These are phyloP conservation scores for Aulostomus chinensis DNA, from an alignment of 2,797 vertebrate genomes.

Conservation along the genomic window DNA sequence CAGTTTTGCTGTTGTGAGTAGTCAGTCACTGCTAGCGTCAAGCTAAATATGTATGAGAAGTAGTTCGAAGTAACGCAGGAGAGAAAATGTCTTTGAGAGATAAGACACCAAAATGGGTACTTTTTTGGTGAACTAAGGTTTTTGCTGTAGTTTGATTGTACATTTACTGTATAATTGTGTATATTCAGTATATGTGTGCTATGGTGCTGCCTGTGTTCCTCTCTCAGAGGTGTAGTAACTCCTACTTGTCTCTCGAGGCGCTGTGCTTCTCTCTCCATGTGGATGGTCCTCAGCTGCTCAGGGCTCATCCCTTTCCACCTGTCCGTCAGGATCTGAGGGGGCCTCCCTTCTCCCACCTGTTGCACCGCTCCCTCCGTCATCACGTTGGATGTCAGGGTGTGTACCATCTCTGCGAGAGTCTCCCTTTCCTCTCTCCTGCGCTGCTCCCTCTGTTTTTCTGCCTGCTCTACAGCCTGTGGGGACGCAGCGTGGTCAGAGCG, in stretches of 20 bases:
- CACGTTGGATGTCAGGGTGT: slow-evolving; percentile 77
- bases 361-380: slow-evolving; percentile 73
- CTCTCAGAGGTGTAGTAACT: not conserved
- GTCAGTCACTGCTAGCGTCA: no score
- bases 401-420: slow-evolving; percentile 65
- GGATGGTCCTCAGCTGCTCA: slow-evolving; percentile 69
- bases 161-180: no score
- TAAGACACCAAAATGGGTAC: no score
- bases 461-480: slow-evolving; percentile 68
- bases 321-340: slow-evolving; percentile 59
- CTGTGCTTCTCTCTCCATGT: slow-evolving; percentile 68
- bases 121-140: no score
- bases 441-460: slow-evolving; percentile 56
- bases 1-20: no score
- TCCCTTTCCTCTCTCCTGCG: slow-evolving; percentile 56
- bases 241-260: slow-evolving; percentile 70
- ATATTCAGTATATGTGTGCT: no score
- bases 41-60: no score
- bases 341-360: slow-evolving; percentile 28
- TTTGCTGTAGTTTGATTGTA: no score
- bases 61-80: no score
- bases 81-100: no score
- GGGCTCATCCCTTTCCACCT: slow-evolving; percentile 82
- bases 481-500: slow-evolving; percentile 10
- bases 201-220: no score